Evolutionary conservation across 2,797 vertebrate species (phyloP), one percentile per base, ranked within the genome.

Genomic region (Cetoscarus ocellatus): DNA sequence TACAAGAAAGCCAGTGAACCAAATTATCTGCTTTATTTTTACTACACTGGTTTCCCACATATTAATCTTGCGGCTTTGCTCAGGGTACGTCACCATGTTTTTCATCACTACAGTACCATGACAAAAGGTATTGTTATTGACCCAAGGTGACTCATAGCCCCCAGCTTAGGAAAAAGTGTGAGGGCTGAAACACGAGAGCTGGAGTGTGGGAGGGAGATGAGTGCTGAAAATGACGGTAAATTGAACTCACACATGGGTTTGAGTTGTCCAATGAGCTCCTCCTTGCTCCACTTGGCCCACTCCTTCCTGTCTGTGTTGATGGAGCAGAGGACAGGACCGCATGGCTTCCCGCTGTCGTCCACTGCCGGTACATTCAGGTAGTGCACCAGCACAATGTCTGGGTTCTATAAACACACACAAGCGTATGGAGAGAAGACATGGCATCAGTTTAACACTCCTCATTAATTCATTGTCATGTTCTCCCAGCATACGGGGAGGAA

Each of bases 261-360:
- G 63, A 99, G 97, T 91, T 99, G 98, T 79, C 97, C 97, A 18
- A 99, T 97, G 65, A 99, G 97, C 77, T 99, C 98, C 85, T 99
- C 98, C 77, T 98, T 98, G 12, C 97, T 98, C 98, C 98, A 99
- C 88, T 99, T 99, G 3, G 97, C 98, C 97, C 97, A 99, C 86
- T 99, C 98, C 89, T 98, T 99, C 92, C 97, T 96, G 94, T 97
- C 98, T 3, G 97, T 99, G 94, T 98, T 99, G 94, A 99, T 98
- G 58, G 98, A 98, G 90, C 98, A 98, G 85, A 99, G 91, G 89
- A 99, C 96, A 15, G 98, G 97, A 9, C 97, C 97, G 0, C 98
- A 99, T 0, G 97, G 97, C 86, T 99, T 99, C 75, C 98, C 97
- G 0, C 98, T 99, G 83, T 99, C 98, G 88, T 99, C 98, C 34